Base-by-base conservation (phyloP, 2,888 invertebrate genomes). In the Metacarcinus magister region DNA sequence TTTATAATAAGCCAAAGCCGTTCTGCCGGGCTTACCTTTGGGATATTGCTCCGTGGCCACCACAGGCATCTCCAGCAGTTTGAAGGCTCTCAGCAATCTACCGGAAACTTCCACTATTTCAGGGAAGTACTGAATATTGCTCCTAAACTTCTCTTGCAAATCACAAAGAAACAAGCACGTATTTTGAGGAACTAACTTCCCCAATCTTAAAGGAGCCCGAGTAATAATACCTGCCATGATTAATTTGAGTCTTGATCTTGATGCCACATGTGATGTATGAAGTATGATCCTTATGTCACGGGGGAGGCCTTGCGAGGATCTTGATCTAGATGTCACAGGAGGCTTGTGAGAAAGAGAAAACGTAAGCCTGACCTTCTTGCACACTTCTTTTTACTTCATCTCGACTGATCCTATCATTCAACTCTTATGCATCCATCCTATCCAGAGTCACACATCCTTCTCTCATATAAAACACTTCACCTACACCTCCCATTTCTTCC, bases 21-120 rank as follows among this genome's bases (percentile, higher is more conserved):
- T n/a, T 8, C 1, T n/a, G 8, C n/a, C n/a, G 3, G 13, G 32
- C 46, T 93, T 95, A 97, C 98, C 98, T 97, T 98, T 98, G 0
- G 98, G 98, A 97, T 98, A 98, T 97, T 98, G 98, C 97, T 98
- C 98, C 0, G 98, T 98, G 16, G 98, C 98, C 92, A 98, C 97
- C 16, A 98, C 97, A 2, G 98, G 98, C 97, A 98, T 97, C 43
- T 98, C 97, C 94, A 98, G 97, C 43, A 98, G 97, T 97, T 98
- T 97, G 13, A 98, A 98, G 10, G 98, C 98, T 96, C 97, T 97
- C 89, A 98, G 97, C 96, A 98, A 97, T 97, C 98, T 97, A 93
- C 97, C 97, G 0, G 98, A 97, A 89, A 98, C 98, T 96, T 97
- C 97, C 43, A 98, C 97, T 91, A 98, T 98, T 96, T 98, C 97